Percentiles rank a stretch among this genome's conserved stretches.
Evolutionary conservation across 2,797 vertebrate species (phyloP).

Genomic region (Delichon dasypus): DNA sequence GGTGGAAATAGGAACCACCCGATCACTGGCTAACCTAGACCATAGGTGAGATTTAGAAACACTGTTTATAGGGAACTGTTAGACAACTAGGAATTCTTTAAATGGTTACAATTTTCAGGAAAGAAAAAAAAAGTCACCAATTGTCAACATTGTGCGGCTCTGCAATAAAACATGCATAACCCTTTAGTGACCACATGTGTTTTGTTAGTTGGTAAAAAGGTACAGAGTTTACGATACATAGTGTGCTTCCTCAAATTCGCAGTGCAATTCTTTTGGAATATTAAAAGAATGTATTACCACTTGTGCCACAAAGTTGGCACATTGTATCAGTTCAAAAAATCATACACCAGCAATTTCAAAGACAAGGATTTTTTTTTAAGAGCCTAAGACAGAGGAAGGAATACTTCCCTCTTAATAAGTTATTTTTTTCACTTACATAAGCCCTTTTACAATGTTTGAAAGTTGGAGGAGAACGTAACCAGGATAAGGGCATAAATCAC

Average conservation of each 20-base stretch:
- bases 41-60: neutral
- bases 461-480: neutral
- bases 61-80: neutral
- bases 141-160: neutral
- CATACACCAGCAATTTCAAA: neutral
- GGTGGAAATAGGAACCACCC: neutral
- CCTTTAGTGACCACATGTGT: neutral
- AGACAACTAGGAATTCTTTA: neutral
- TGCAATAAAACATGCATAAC: neutral
- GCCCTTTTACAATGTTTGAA: neutral
- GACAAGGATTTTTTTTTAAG: neutral
- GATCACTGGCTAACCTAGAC: neutral
- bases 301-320: neutral
- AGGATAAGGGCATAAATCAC: accelerated
- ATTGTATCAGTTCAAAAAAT: neutral
- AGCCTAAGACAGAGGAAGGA: neutral
- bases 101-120: neutral
- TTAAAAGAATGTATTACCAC: neutral
- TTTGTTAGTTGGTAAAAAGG: neutral
- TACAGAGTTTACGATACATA: neutral
- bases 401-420: neutral
- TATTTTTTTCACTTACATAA: neutral
- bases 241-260: neutral
- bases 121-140: neutral
- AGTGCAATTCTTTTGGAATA: neutral